Base-by-base conservation (phyloP, 1,140 invertebrate genomes). In the Macrosteles quadrilineatus region DNA sequence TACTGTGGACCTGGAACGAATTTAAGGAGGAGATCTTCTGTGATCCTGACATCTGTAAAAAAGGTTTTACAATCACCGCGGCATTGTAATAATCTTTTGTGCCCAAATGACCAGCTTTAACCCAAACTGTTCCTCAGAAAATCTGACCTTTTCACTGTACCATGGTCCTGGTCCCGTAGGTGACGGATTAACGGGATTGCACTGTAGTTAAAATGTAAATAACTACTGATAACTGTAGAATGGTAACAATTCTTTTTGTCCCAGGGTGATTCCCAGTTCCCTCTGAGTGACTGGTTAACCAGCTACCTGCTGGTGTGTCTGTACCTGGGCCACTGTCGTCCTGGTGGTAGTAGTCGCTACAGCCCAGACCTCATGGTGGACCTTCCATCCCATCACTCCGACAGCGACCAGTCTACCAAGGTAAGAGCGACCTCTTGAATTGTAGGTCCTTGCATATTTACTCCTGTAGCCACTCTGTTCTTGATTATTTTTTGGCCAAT, bases 161-260 rank as follows among this genome's bases (percentile, higher is more conserved):
- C n/a, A n/a, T n/a, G n/a, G n/a, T n/a, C n/a, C n/a, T n/a, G n/a
- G n/a, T n/a, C n/a, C n/a, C n/a, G n/a, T n/a, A n/a, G n/a, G n/a
- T n/a, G n/a, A n/a, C n/a, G 74, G 78, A 71, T 72, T 74, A 9
- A 78, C 79, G 67, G 71, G 73, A 71, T 62, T 71, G 14, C 75
- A 77, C 64, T 68, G 68, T 32, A 53, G 32, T 31, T 50, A 30
- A 21, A 45, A 21, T 64, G 32, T 53, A 62, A 30, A 69, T 72
- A 79, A 25, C 78, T 77, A 74, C 76, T 1, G 76, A 79, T 68
- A 75, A 75, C 50, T 76, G 80, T 27, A 74, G 75, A 73, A 68
- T 74, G 12, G 67, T 73, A 32, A 73, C 72, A 21, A n/a, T n/a
- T n/a, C n/a, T n/a, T n/a, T n/a, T 17, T 72, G 65, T n/a, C 45